phyloP scores from a whole-genome alignment of 2,113 vertebrate genomes.

The Ceratotherium simum region DNA sequence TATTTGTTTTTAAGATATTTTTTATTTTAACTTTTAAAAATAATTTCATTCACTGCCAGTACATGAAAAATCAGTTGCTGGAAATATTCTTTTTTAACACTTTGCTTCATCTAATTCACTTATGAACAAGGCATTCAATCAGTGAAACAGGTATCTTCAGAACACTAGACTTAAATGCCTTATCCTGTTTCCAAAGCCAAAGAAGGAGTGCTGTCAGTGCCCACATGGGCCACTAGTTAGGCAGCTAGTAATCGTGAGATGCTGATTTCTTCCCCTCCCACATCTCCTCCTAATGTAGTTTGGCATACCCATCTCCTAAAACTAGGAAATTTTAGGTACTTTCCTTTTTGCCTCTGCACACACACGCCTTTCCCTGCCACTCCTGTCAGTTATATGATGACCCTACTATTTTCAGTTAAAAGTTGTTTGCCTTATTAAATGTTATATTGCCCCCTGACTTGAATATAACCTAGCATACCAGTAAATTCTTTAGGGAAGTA shows the following conservation, averaged over 20 bases:
- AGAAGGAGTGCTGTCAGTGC: not conserved
- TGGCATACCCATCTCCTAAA: not conserved
- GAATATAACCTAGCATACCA: not conserved
- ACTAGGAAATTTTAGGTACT: not conserved
- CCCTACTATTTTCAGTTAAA: not conserved
- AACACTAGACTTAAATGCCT: not conserved
- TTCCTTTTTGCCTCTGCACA: not conserved
- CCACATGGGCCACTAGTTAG: not conserved
- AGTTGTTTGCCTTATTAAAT: constrained; percentile 10
- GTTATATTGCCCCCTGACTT: not conserved
- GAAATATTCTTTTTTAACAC: not conserved
- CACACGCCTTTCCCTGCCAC: not conserved
- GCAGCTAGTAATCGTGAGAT: not conserved
- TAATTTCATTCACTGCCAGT: not conserved
- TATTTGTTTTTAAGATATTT: not conserved
- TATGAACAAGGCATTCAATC: not conserved
- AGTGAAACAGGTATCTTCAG: not conserved
- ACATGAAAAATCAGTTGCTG: constrained; percentile 27
- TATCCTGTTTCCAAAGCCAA: not conserved
- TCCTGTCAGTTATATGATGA: not conserved
- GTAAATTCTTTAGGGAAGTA: not conserved
- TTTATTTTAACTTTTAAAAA: constrained; percentile 45
- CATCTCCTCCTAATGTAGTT: not conserved
- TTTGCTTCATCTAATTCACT: not conserved
- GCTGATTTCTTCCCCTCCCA: not conserved